Evolutionary conservation across 2,797 vertebrate species (phyloP).

Genomic region (Chelon labrosus): DNA sequence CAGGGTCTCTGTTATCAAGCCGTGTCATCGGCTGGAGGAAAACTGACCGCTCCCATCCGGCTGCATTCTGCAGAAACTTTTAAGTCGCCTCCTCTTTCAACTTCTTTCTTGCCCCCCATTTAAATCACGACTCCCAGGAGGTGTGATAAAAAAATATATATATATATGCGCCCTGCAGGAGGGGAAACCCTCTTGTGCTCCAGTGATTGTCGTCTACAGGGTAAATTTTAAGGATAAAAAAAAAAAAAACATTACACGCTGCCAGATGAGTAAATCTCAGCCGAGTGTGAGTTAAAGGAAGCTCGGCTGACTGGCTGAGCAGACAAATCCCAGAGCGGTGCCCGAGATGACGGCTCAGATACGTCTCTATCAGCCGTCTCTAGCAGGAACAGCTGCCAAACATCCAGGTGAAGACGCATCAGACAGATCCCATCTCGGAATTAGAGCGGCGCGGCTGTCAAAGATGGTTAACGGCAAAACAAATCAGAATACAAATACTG

Average conservation of each 20-base stretch:
- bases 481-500: conserved; percentile 41
- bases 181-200: conserved; percentile 5
- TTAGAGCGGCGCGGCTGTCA: conserved; percentile 11
- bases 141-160: conserved; percentile 36
- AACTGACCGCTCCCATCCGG: conserved; percentile 29
- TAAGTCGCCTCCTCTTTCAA: conserved; percentile 4
- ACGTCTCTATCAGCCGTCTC: conserved; percentile 50
- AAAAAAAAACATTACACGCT: conserved; percentile 20
- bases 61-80: neutral
- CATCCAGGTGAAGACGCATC: conserved; percentile 53
- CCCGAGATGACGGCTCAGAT: conserved; percentile 53
- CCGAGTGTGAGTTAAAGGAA: conserved; percentile 48
- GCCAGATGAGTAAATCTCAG: conserved; percentile 33
- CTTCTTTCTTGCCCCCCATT: neutral
- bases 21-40: conserved; percentile 12
- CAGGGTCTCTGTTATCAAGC: conserved; percentile 3
- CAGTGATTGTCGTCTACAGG: conserved; percentile 29
- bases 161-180: conserved; percentile 5
- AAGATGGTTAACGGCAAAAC: conserved; percentile 38
- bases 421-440: conserved; percentile 34
- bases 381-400: conserved; percentile 47
- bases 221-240: conserved; percentile 24
- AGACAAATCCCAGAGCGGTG: conserved; percentile 59
- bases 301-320: conserved; percentile 40
- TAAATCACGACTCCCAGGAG: neutral